phyloP scores from a whole-genome alignment of 2,797 vertebrate genomes.

The Sphenodon punctatus region DNA sequence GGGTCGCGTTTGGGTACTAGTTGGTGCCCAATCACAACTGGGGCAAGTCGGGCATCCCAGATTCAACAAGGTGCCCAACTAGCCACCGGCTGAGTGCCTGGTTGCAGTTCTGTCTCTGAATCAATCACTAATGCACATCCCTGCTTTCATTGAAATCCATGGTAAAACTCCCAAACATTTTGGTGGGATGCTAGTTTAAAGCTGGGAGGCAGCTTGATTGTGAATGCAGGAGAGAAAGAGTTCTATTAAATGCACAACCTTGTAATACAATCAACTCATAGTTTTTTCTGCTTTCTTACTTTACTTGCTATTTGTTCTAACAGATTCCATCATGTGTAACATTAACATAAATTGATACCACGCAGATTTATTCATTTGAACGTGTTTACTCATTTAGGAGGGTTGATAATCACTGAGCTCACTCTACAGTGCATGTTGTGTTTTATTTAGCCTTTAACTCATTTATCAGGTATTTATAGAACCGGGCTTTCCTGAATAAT shows the following conservation, averaged over 20 bases:
- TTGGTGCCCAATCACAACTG: no score
- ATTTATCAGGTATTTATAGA: slow-evolving; percentile 59
- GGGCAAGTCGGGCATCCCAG: no score
- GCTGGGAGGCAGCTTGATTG: not conserved
- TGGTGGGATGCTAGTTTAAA: not conserved
- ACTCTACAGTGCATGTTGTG: slow-evolving; percentile 2
- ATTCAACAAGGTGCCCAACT: no score
- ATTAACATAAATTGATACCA: slow-evolving; percentile 57
- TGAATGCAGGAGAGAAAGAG: not conserved
- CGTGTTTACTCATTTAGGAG: slow-evolving; percentile 40
- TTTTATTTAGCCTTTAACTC: slow-evolving; percentile 57
- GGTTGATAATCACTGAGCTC: not conserved
- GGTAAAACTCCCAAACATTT: not conserved
- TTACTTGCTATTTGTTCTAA: slow-evolving; percentile 54
- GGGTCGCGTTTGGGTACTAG: no score
- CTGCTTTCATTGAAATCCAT: no score
- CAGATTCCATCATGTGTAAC: slow-evolving; percentile 32
- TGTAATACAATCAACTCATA: slow-evolving; percentile 14
- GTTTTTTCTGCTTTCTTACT: slow-evolving; percentile 37
- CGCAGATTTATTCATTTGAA: slow-evolving; percentile 37
- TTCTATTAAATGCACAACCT: not conserved
- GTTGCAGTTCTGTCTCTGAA: no score
- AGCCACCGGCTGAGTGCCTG: no score
- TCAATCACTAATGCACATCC: no score
- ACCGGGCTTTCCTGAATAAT: slow-evolving; percentile 37